Evolutionary conservation across 2,797 vertebrate species (phyloP), one percentile per base, ranked within the genome.

Genomic region (Semaprochilodus insignis): DNA sequence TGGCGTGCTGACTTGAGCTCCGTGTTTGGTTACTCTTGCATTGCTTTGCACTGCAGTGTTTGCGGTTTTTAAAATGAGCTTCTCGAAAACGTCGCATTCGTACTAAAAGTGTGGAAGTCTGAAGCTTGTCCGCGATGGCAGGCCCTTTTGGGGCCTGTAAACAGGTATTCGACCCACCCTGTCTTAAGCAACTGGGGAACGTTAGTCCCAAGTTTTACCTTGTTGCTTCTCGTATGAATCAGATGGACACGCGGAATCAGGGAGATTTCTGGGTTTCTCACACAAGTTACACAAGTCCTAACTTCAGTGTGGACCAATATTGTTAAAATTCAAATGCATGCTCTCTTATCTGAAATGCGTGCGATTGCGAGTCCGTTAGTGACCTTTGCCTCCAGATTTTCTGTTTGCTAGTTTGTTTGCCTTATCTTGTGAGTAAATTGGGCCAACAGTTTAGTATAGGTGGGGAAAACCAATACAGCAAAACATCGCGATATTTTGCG

Each of bases 41-140:
- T 79, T 69, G 62, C 40, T 6, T 83, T 44, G 16, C 23, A 27
- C n/a, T 67, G 16, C 51, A 27, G 25, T 74, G 62, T 83, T 62
- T 63, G 27, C 17, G 21, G 34, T 34, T 65, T 40, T 52, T 65
- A 52, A 48, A 11, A 40, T 52, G 36, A 63, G 52, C 51, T 40
- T 63, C 48, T 14, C 25, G 44, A 52, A 72, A 72, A 23, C 36
- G 40, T 48, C 7, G 13, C n/a, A 70, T 16, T 23, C 40, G 44
- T 44, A 0, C 5, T 16, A 48, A 23, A 25, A 23, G 44, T 23
- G n/a, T 23, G 6, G 16, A 23, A 1, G 23, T 23, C 40, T 13
- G 10, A 40, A 48, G 36, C 7, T 7, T 2, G 21, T 4, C 4
- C 21, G 11, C 1, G 6, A 23, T 27, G 60, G 11, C 8, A 25